These are phyloP conservation scores for Nomada fucata DNA, from an alignment of 2,888 invertebrate genomes.

Conservation along the genomic window DNA sequence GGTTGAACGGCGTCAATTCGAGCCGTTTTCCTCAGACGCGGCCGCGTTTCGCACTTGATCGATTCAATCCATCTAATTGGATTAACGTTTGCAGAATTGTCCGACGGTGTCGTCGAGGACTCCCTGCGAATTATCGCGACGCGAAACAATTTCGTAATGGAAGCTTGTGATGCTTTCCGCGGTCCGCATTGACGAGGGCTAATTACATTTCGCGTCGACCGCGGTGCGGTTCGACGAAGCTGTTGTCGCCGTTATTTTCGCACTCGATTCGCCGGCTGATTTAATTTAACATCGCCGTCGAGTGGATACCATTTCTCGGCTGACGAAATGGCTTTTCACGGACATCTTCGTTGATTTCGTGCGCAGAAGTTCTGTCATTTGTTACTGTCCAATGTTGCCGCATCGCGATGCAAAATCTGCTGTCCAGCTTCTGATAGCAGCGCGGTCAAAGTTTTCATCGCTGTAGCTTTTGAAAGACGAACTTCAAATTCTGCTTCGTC, in stretches of 20 bases:
- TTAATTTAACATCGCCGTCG: background rate
- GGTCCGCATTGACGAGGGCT: slow-evolving; percentile 26
- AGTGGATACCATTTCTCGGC: background rate
- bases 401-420: background rate
- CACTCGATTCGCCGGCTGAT: background rate
- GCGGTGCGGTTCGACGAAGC: slow-evolving; percentile 20
- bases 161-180: slow-evolving; percentile 23
- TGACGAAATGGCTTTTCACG: background rate
- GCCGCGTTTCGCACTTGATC: slow-evolving; percentile 25
- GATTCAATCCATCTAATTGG: slow-evolving; percentile 42
- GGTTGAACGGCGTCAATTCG: background rate
- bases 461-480: too few species aligned
- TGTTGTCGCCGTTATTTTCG: slow-evolving; percentile 17
- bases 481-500: too few species aligned
- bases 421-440: too few species aligned
- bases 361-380: background rate
- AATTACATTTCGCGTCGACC: slow-evolving; percentile 29
- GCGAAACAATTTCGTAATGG: slow-evolving; percentile 40
- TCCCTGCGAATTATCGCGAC: slow-evolving; percentile 23
- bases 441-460: background rate
- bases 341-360: background rate
- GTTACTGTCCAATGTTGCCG: background rate
- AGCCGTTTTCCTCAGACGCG: slow-evolving; percentile 3
- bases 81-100: slow-evolving; percentile 24
- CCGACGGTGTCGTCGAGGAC: background rate